Base-by-base conservation (phyloP, 2,888 invertebrate genomes). In the Biston betularia region DNA sequence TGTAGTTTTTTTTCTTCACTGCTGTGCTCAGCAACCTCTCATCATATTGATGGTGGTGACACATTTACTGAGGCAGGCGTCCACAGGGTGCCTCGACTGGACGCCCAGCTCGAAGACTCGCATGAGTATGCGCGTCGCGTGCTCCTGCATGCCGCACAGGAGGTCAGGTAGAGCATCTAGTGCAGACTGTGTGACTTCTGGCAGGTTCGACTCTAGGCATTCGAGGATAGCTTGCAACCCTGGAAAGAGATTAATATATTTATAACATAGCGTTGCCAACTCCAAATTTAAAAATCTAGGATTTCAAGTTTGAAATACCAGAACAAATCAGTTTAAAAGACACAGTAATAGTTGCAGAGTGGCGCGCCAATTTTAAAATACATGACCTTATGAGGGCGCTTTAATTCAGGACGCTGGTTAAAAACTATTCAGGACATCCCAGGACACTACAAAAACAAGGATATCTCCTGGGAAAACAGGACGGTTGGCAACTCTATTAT, bases 91-190 rank as follows among this genome's bases (percentile, higher is more conserved):
- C 66, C 97, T 96, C 7, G 97, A 96, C 73, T 95, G 95, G 68
- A 98, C 95, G 4, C 98, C 98, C 52, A 98, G 94, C 73, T 96
- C 95, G 89, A 98, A 98, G 0, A 97, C 97, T 69, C 96, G 96
- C 80, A 96, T 95, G 75, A 98, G 94, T 58, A 99, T 94, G 60
- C 96, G 95, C 63, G 96, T 94, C 0, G 98, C 97, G 87, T 97
- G 96, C 88, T 98, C 98, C 92, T 97, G 98, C 93, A 97, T 95
- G 70, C 98, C 96, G 11, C 97, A 94, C 60, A 97, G 95, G 71
- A 98, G 95, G 79, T 98, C 98, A 0, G 98, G 96, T 56, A 99
- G 92, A 84, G 96, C 96, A 72, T 97, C 97, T 53, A 98, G 94
- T 38, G 97, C 96, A 0, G 97, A 96, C 74, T 95, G 95, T 0